Evolutionary conservation across 2,888 invertebrate genomes (phyloP).

Genomic region (Melinopterus prodromus): DNA sequence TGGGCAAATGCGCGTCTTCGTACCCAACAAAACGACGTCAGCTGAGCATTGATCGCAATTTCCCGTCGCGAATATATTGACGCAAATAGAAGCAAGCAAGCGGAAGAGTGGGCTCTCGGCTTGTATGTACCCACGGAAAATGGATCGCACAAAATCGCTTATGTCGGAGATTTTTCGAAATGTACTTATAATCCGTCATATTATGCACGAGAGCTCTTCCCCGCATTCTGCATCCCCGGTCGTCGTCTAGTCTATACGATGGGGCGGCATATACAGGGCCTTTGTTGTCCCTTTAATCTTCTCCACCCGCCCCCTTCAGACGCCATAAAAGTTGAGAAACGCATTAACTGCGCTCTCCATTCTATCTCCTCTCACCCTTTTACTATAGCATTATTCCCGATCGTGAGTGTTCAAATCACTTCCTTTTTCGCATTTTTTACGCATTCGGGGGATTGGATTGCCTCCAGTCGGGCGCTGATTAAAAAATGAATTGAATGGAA

Average conservation of each 20-base stretch:
- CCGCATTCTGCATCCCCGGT: background rate
- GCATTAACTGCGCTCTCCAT: slow-evolving; percentile 13
- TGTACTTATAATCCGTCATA: slow-evolving; percentile 55
- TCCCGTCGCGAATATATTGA: background rate
- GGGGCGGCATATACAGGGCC: slow-evolving; percentile 31
- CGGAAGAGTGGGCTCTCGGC: background rate
- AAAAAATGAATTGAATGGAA: slow-evolving; percentile 4
- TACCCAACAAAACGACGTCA: background rate
- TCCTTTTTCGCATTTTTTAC: background rate
- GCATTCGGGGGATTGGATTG: background rate
- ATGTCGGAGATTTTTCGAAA: slow-evolving; percentile 53
- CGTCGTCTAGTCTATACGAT: slow-evolving; percentile 35
- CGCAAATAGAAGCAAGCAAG: background rate
- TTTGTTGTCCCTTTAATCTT: slow-evolving; percentile 25
- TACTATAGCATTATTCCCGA: background rate
- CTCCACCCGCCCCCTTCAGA: slow-evolving; percentile 4
- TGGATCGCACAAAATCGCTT: slow-evolving; percentile 50
- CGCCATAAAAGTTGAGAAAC: slow-evolving; percentile 23
- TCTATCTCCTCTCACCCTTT: background rate
- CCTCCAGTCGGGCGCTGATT: background rate
- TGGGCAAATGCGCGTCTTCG: background rate
- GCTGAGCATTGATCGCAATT: background rate
- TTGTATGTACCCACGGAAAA: slow-evolving; percentile 46
- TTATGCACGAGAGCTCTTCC: slow-evolving; percentile 47
- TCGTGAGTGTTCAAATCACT: background rate